Evolutionary conservation across 1,140 invertebrate genomes (phyloP).

Genomic region (Cyphomyrmex costatus): DNA sequence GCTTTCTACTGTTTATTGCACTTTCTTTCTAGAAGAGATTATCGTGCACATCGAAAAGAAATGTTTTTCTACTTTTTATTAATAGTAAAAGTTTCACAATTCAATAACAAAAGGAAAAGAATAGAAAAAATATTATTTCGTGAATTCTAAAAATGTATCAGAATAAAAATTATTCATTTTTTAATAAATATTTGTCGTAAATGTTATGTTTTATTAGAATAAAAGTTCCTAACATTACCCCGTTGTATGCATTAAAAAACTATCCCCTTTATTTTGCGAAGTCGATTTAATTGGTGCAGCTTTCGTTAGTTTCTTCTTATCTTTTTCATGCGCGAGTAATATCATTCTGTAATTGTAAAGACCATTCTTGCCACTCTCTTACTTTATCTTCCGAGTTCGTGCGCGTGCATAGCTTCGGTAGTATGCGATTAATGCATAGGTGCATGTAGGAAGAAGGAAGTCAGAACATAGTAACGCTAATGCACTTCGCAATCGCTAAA

Average conservation of each 20-base stretch:
- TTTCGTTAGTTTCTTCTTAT: not conserved
- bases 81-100: not conserved
- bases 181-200: too few species aligned
- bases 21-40: constrained; percentile 11
- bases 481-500: constrained; percentile 35
- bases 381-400: constrained; percentile 40
- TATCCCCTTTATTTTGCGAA: not conserved
- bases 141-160: not conserved
- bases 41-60: not conserved
- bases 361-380: constrained; percentile 6
- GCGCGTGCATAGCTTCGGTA: constrained; percentile 24
- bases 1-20: constrained; percentile 50
- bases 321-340: not conserved
- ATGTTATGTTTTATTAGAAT: too few species aligned
- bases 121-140: not conserved
- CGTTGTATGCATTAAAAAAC: not conserved
- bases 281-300: not conserved
- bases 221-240: too few species aligned
- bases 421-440: constrained; percentile 50
- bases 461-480: constrained; percentile 10
- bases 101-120: not conserved
- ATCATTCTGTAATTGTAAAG: constrained; percentile 13
- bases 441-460: constrained; percentile 58
- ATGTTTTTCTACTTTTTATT: not conserved
- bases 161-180: not conserved